These are phyloP conservation scores for Antedon mediterranea DNA, from an alignment of 53 echinoderm and acorn worm genomes.

Conservation along the genomic window DNA sequence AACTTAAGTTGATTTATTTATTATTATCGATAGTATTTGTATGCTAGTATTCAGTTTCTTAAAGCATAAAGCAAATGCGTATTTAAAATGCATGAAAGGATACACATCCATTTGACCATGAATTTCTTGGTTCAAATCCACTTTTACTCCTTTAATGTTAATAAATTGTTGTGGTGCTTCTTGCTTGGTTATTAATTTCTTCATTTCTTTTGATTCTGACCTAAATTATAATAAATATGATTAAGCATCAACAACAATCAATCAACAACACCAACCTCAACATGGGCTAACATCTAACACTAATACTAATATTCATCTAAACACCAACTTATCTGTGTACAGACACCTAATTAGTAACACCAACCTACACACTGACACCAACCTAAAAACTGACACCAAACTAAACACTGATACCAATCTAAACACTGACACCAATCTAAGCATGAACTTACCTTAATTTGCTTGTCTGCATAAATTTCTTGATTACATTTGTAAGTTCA, in stretches of 20 bases:
- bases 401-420: too few relatives aligned
- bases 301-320: too few relatives aligned
- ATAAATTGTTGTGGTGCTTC: not conserved
- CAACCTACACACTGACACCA: too few relatives aligned
- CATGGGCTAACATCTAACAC: too few relatives aligned
- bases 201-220: not conserved
- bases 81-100: not conserved
- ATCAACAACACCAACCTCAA: too few relatives aligned
- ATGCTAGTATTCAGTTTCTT: not conserved
- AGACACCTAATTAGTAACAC: too few relatives aligned
- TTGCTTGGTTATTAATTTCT: not conserved
- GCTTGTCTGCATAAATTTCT: conserved; percentile 1
- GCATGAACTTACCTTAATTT: not conserved
- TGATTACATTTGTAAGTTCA: conserved; percentile 72
- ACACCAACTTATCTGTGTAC: too few relatives aligned
- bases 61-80: too few relatives aligned
- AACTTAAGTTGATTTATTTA: not conserved
- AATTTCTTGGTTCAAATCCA: not conserved
- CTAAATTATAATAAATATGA: too few relatives aligned
- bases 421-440: too few relatives aligned
- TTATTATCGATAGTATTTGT: not conserved
- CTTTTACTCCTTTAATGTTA: not conserved
- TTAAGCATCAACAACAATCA: too few relatives aligned
- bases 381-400: too few relatives aligned
- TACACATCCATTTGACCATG: not conserved